Evolutionary conservation across 2,113 vertebrate species (phyloP).

Genomic region (Tenrec ecaudatus): DNA sequence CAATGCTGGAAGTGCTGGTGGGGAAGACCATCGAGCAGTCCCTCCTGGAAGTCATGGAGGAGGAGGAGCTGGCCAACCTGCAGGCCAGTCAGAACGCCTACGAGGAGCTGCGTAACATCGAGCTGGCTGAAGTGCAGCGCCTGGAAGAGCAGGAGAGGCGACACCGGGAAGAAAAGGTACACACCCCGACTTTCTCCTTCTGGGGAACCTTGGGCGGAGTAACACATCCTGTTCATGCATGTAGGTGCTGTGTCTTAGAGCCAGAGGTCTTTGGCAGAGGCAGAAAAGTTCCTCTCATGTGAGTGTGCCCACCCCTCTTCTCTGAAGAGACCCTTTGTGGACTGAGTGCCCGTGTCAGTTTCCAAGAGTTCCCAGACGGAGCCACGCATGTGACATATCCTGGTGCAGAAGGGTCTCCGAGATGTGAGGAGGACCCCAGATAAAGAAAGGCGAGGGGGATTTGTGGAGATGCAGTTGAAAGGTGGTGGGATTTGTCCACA

Average conservation of each 20-base stretch:
- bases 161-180: constrained; percentile 91
- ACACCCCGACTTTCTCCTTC: neutral
- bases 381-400: neutral
- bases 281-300: neutral
- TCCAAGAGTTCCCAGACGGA: neutral
- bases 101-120: constrained; percentile 88
- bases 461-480: no score
- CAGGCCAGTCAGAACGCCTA: constrained; percentile 87
- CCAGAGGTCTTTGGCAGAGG: neutral
- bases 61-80: constrained; percentile 94
- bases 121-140: constrained; percentile 93
- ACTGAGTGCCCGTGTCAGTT: neutral
- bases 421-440: neutral
- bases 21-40: constrained; percentile 96
- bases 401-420: neutral
- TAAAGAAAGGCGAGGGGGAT: neutral
- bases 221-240: neutral
- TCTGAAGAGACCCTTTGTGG: neutral
- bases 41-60: constrained; percentile 96
- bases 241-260: neutral
- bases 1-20: constrained; percentile 93
- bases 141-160: constrained; percentile 94
- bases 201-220: neutral
- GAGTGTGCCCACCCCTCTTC: neutral
- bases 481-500: no score